These are phyloP conservation scores for Erebia aethiops DNA, from an alignment of 2,888 invertebrate species.

Conservation along the genomic window DNA sequence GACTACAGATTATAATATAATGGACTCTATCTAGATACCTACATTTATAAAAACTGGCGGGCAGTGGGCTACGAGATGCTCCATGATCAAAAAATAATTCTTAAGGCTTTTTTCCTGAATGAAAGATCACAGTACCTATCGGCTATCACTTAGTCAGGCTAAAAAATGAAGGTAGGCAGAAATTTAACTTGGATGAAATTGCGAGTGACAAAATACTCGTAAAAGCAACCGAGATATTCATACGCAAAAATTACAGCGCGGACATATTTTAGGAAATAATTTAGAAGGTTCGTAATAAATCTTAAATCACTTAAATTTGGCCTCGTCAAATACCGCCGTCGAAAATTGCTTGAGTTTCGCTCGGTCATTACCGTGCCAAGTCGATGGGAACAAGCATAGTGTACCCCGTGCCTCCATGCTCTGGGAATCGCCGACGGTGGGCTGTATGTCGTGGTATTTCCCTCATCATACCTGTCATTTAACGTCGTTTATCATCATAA, in stretches of 20 bases:
- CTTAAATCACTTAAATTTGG: slow-evolving; percentile 34
- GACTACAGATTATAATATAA: too few species aligned
- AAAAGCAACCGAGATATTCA: background rate
- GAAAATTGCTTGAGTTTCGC: slow-evolving; percentile 43
- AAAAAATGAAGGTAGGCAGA: too few species aligned
- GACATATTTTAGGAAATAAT: slow-evolving; percentile 32
- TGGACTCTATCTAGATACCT: background rate
- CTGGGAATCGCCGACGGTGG: slow-evolving; percentile 74
- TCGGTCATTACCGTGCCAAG: slow-evolving; percentile 50
- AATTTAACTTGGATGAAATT: background rate
- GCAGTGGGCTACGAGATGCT: too few species aligned
- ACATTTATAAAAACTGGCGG: background rate
- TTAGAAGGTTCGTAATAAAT: slow-evolving; percentile 32
- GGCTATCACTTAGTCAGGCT: too few species aligned
- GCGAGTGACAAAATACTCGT: too few species aligned
- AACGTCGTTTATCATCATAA: slow-evolving; percentile 24
- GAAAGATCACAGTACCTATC: background rate
- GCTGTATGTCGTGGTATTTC: slow-evolving; percentile 51
- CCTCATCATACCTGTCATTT: slow-evolving; percentile 34
- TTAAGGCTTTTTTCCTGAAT: background rate
- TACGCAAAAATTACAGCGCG: slow-evolving; percentile 7
- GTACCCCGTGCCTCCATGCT: slow-evolving; percentile 39
- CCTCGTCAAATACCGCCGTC: slow-evolving; percentile 40
- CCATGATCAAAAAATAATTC: background rate
- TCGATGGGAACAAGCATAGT: slow-evolving; percentile 52